Evolutionary conservation across 2,888 invertebrate species (phyloP), one percentile per base, ranked within the genome.

Genomic region (Andrena camellia): DNA sequence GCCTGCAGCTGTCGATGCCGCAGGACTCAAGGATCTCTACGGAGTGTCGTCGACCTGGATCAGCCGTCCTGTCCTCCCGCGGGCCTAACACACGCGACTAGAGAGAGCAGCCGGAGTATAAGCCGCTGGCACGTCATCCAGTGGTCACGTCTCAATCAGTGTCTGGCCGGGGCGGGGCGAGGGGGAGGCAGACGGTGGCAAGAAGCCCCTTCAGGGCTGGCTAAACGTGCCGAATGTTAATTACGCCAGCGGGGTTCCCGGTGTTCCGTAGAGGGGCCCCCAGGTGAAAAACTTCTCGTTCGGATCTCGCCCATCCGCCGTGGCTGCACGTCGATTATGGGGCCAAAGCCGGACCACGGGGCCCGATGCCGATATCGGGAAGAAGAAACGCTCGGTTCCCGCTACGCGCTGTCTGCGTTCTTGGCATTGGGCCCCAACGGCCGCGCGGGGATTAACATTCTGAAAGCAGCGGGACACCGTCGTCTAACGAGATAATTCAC

Each of bases 161-260:
- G 83, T 79, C 77, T 81, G 85, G 84, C 69, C 70, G 71, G 85
- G 76, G 84, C 74, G 84, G 86, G 31, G 57, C 31, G 29, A 10
- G 26, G 57, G 20, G 26, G 42, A 31, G 20, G 64, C 79, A 78
- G 60, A 62, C 60, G 75, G 87, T 78, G 85, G 83, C 88, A 88
- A 89, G 88, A 88, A 88, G 86, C 86, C 78, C 69, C 75, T 79
- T 79, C 76, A 81, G 81, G 71, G 26, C 74, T 83, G 85, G 83
- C 88, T 87, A 90, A 92, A 90, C 91, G 92, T 92, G 91, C 92
- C 92, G 92, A 93, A 93, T 93, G 92, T 93, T 93, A 93, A 93
- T 93, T 93, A 92, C 88, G 84, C 85, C 88, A 87, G 90, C 89
- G 88, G 90, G 88, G 85, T 85, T 83, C 83, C 87, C 79, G 81